Percentiles rank a stretch among this genome's conserved stretches.
Conservation (phyloP, 2,113 vertebrate genomes). For the Sigmodon hispidus region DNA sequence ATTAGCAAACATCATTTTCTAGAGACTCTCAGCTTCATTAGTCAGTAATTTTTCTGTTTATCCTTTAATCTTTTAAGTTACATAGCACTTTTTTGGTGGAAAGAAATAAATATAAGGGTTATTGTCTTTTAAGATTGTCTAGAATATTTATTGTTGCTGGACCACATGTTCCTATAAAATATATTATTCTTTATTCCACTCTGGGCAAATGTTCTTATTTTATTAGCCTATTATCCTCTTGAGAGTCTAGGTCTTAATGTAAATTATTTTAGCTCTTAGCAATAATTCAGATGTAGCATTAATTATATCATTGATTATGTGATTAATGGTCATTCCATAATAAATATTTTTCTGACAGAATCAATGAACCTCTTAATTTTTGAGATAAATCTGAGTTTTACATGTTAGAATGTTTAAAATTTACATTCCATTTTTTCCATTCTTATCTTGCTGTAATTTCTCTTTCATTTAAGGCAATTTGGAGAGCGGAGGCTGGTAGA, state of each 20-base stretch:
- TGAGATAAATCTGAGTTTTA: neutral
- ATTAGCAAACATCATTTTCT: neutral
- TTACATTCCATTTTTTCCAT: neutral
- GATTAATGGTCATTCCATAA: neutral
- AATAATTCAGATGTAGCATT: neutral
- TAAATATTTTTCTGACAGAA: neutral
- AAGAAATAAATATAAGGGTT: neutral
- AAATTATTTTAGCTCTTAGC: neutral
- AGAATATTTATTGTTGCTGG: neutral
- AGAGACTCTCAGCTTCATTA: neutral
- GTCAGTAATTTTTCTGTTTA: neutral
- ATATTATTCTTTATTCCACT: neutral
- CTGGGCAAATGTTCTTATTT: neutral
- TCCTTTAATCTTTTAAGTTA: neutral
- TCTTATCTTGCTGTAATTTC: neutral
- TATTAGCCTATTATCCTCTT: neutral
- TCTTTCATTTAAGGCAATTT: neutral
- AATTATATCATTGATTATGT: neutral
- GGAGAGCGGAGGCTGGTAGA: neutral
- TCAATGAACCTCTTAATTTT: neutral
- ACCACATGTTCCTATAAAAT: neutral
- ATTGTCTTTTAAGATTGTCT: conserved; percentile 8
- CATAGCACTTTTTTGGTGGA: neutral
- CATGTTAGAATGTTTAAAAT: neutral
- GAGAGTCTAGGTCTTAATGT: neutral